These are phyloP conservation scores for Orchesella flavescens DNA, from an alignment of 2,888 invertebrate genomes.

Conservation along the genomic window DNA sequence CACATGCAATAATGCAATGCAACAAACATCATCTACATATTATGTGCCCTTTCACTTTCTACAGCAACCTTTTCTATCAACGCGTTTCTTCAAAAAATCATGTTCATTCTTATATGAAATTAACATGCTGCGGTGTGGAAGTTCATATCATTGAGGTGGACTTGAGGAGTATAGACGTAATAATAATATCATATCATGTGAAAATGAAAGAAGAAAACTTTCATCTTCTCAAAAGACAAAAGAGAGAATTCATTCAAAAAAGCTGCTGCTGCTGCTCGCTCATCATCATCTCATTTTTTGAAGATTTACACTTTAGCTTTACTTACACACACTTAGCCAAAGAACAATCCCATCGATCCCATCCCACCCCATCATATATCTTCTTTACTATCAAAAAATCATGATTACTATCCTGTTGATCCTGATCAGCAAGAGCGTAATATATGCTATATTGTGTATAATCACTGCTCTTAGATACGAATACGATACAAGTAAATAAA, in stretches of 20 bases:
- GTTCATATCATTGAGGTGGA: neutral
- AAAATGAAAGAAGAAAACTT: conserved; percentile 40
- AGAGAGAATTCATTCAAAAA: conserved; percentile 45
- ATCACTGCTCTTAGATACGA: no score
- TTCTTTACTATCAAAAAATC: neutral
- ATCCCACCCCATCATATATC: neutral
- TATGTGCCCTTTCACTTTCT: conserved; percentile 50
- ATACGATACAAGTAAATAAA: no score
- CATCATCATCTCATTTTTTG: neutral
- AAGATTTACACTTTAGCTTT: neutral
- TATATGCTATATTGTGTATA: no score
- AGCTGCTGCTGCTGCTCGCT: neutral
- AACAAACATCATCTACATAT: neutral
- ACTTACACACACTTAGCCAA: no score
- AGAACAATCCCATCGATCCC: no score
- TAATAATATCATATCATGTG: conserved; percentile 9
- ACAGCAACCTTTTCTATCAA: conserved; percentile 25
- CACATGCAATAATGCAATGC: neutral
- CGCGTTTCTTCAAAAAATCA: neutral
- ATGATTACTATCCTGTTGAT: neutral
- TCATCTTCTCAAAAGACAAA: conserved; percentile 45
- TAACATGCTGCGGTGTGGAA: neutral
- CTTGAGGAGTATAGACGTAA: neutral
- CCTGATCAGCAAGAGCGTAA: neutral
- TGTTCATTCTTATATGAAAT: neutral